A percentile compares a stretch with the other conserved stretches of the same genome.
phyloP scores from a whole-genome alignment of 2,113 vertebrate genomes.

The Cygnus buccinator region DNA sequence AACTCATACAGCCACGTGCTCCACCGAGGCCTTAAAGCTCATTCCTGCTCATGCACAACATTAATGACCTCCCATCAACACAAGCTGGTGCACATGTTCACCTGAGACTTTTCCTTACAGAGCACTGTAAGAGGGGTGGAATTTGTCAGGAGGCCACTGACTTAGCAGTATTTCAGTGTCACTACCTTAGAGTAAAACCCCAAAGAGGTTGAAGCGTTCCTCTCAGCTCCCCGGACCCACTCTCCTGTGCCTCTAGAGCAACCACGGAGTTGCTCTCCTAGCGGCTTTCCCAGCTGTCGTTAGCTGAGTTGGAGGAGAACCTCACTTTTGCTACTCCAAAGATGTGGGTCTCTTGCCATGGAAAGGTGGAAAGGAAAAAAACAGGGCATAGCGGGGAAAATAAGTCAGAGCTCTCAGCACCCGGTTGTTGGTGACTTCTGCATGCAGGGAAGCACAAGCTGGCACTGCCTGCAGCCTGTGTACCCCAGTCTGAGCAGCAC shows the following conservation, averaged over 20 bases:
- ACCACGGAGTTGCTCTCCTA: accelerated
- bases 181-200: background rate
- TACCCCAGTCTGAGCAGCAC: background rate
- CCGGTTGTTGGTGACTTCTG: background rate
- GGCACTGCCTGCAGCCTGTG: background rate
- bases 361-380: background rate
- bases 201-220: background rate
- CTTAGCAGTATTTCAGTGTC: background rate
- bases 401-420: background rate
- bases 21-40: background rate
- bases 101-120: accelerated
- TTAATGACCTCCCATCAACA: accelerated
- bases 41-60: background rate
- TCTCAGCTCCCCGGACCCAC: background rate
- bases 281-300: background rate
- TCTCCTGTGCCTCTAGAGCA: background rate
- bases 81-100: accelerated
- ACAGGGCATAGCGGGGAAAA: background rate
- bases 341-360: background rate
- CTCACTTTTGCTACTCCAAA: accelerated
- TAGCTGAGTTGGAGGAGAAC: background rate
- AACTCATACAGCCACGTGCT: background rate
- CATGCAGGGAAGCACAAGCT: background rate
- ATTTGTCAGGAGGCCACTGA: background rate
- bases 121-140: background rate